Evolutionary conservation across 2,797 vertebrate genomes (phyloP).

Genomic region (Chloroceryle amazona): DNA sequence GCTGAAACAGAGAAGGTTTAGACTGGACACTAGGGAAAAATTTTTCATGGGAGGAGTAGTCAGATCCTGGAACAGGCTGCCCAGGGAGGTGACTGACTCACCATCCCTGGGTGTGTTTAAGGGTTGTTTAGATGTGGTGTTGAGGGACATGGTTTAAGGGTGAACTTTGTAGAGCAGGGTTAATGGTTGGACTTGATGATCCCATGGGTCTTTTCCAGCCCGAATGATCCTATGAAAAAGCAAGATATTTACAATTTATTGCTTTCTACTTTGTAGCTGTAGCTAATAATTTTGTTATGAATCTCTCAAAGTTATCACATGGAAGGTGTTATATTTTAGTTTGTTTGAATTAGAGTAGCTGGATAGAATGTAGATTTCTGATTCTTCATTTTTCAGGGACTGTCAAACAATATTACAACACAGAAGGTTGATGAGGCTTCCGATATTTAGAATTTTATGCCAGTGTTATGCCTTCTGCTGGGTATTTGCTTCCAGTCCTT

Average conservation of each 20-base stretch:
- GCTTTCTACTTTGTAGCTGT: background rate
- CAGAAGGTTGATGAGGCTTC: background rate
- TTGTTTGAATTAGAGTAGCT: background rate
- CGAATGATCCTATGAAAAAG: background rate
- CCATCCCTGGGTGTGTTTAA: too few species aligned
- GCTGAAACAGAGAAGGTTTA: too few species aligned
- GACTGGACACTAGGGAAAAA: too few species aligned
- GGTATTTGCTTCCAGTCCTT: background rate
- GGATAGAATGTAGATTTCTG: background rate
- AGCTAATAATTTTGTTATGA: background rate
- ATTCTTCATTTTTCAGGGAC: background rate
- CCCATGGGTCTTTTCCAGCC: too few species aligned
- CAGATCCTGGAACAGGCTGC: too few species aligned
- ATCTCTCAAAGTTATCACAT: background rate
- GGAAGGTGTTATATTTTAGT: background rate
- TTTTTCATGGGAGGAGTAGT: too few species aligned
- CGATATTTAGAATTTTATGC: background rate
- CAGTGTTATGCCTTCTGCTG: background rate
- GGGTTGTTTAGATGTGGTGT: too few species aligned
- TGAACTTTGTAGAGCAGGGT: too few species aligned
- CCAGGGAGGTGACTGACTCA: too few species aligned
- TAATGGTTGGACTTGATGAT: too few species aligned
- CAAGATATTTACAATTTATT: background rate
- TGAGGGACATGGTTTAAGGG: too few species aligned
- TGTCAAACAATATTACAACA: background rate